Evolutionary conservation across 2,113 vertebrate species (phyloP).

Genomic region (Alectura lathami): DNA sequence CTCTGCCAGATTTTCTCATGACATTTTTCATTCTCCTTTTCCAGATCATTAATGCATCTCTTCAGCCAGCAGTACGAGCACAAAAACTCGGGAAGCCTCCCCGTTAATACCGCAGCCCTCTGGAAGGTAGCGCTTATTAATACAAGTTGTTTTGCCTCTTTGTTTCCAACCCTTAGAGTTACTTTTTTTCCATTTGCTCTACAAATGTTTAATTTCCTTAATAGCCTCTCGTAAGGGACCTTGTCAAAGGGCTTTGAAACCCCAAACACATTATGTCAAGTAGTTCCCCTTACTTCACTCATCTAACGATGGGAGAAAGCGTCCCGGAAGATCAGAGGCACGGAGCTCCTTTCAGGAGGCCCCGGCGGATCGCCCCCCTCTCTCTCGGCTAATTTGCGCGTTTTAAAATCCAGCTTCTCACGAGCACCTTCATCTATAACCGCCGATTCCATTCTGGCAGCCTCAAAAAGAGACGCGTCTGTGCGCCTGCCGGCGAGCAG

Average conservation of each 20-base stretch:
- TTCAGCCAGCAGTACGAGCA: neutral
- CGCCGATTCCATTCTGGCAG: neutral
- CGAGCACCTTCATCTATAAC: constrained; percentile 34
- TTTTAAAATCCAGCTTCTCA: constrained; percentile 30
- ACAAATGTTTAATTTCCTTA: constrained; percentile 4
- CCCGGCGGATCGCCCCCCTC: neutral
- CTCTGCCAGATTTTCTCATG: constrained; percentile 55
- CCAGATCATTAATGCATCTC: constrained; percentile 47
- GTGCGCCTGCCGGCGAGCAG: neutral
- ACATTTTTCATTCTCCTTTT: constrained; percentile 53
- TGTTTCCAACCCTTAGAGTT: constrained; percentile 1
- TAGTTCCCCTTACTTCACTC: constrained; percentile 12
- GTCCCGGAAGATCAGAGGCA: constrained; percentile 31
- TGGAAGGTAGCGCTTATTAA: constrained; percentile 15
- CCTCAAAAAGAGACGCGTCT: neutral
- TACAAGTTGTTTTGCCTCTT: neutral
- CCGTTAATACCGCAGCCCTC: neutral
- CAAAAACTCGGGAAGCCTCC: constrained; percentile 1
- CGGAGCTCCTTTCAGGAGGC: constrained; percentile 18
- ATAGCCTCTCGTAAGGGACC: constrained; percentile 21
- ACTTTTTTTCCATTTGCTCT: constrained; percentile 37
- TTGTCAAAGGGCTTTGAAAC: constrained; percentile 46
- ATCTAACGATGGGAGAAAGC: neutral
- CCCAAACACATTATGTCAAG: constrained; percentile 46
- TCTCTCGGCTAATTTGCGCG: constrained; percentile 1